Conservation (phyloP, 1,140 invertebrate species). For the Formica exsecta region DNA sequence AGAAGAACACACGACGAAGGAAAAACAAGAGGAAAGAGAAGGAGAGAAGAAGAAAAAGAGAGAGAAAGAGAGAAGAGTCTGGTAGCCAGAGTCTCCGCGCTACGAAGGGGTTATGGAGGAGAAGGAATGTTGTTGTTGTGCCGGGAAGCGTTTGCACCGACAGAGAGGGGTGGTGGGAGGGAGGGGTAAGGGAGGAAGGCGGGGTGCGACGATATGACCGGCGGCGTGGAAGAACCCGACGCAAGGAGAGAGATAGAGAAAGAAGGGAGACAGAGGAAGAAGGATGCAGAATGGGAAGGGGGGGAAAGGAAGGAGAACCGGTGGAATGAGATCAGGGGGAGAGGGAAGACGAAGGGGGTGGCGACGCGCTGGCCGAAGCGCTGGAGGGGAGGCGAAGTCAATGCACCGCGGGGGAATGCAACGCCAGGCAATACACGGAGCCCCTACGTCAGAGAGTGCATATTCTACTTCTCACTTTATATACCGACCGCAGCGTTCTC, state of each 20-base stretch:
- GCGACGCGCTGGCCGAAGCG: conserved; percentile 51
- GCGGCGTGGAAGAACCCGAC: conserved; percentile 71
- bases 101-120: conserved; percentile 80
- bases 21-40: conserved; percentile 44
- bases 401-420: conserved; percentile 85
- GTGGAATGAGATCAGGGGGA: conserved; percentile 19
- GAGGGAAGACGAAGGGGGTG: conserved; percentile 46
- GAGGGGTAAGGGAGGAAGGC: conserved; percentile 24
- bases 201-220: conserved; percentile 65
- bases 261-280: conserved; percentile 20
- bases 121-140: conserved; percentile 86
- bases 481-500: conserved; percentile 62
- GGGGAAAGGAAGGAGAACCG: conserved; percentile 24
- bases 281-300: conserved; percentile 28
- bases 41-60: conserved; percentile 21
- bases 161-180: conserved; percentile 6
- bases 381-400: conserved; percentile 81
- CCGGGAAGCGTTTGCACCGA: conserved; percentile 80
- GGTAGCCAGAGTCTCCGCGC: conserved; percentile 80
- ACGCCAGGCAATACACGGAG: conserved; percentile 80
- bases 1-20: conserved; percentile 35
- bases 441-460: conserved; percentile 82
- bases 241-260: conserved; percentile 33
- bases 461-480: conserved; percentile 79
- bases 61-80: conserved; percentile 74